Evolutionary conservation across 2,888 invertebrate genomes (phyloP), one percentile per base, ranked within the genome.

Genomic region (Omphaloscelis lunosa): DNA sequence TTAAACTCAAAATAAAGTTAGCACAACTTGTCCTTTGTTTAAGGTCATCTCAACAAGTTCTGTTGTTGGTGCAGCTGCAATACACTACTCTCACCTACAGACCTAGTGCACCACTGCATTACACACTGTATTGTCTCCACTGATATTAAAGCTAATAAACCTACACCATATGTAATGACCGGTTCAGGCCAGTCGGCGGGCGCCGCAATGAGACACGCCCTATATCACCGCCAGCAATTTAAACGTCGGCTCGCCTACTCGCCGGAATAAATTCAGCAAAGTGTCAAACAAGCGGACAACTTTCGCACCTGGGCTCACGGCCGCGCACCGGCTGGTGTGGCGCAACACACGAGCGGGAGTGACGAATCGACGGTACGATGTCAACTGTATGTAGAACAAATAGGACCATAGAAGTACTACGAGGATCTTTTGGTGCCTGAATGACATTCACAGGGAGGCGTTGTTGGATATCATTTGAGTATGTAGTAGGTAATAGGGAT

Each of bases 211-310:
- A 78, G 86, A 85, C 86, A 83, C 82, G 77, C 81, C 84, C 83
- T 85, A 84, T 75, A 86, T 85, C 86, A 85, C 78, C 80, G 77
- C 48, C 78, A 85, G 92, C 92, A 93, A 93, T 94, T 92, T 92
- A 91, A 91, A 88, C 92, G 93, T 92, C 91, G 89, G 86, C 89
- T 85, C 87, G 87, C 82, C 85, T 85, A 81, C 89, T 85, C 85
- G 87, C 81, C 88, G 88, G 92, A 92, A 94, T 94, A 93, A 93
- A 94, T 94, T 93, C 90, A 90, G 87, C 92, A 91, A 94, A 95
- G 93, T 94, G 95, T 94, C 94, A 94, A 95, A 95, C 93, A 93
- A 94, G 88, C 88, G 91, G 89, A 82, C 91, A 93, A 94, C 92
- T 93, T 91, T 89, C 90, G 90, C 95, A 95, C 95, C 95, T 95